Evolutionary conservation across 1,140 invertebrate species (phyloP), one percentile per base, ranked within the genome.

Genomic region (Tetragonula clypearis): DNA sequence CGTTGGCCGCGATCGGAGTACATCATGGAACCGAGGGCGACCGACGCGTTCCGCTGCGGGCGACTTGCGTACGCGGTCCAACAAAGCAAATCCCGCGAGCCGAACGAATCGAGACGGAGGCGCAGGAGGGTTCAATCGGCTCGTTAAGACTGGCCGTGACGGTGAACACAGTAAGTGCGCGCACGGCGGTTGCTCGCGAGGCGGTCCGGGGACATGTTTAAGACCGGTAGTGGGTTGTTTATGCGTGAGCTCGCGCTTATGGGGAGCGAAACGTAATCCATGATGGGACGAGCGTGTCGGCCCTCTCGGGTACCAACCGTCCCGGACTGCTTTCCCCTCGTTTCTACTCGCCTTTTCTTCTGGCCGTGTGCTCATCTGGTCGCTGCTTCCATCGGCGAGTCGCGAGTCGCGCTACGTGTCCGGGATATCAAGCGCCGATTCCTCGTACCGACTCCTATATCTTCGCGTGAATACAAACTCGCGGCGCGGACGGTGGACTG

Each of bases 201-300:
- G 76, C 71, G 80, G 71, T 84, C 82, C 72, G 35, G 77, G 87
- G 82, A 91, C 88, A 91, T 90, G 87, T 92, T 92, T 91, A 92
- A 92, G 90, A 92, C 91, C 91, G 90, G 91, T 91, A 92, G 91
- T 90, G 77, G 87, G 88, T 92, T 90, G 90, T 92, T 92, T 92
- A 92, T 91, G 90, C 91, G 88, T 75, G 87, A 88, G 90, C 87
- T 90, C 88, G 77, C 88, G 83, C 86, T 91, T 92, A 91, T 86
- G 82, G 84, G 74, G 84, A 89, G 74, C 82, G 82, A 90, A 87
- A 86, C 86, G 86, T 85, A 86, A 87, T 87, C 82, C 82, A 85
- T 55, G 85, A 84, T 71, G 82, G 82, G 82, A 79, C 77, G 86
- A 79, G 76, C 82, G 77, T 85, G 82, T 87, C 72, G 86, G 53